phyloP scores from a whole-genome alignment of 2,888 invertebrate genomes.

The Atethmia centrago region DNA sequence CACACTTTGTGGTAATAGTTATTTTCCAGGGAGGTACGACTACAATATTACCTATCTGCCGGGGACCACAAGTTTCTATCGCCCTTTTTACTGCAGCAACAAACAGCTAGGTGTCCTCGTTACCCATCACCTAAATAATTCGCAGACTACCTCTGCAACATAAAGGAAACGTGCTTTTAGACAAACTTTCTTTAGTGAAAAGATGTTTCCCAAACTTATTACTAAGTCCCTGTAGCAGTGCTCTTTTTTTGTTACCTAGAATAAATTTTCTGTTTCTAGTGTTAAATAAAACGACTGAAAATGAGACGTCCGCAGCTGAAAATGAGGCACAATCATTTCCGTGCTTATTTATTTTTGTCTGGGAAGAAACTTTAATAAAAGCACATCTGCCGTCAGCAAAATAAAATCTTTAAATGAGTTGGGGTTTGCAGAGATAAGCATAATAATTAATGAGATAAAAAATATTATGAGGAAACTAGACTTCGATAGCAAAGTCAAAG shows the following conservation, averaged over 20 bases:
- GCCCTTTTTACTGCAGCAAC: conserved; percentile 30
- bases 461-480: conserved; percentile 28
- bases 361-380: conserved; percentile 49
- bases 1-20: conserved; percentile 57
- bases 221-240: conserved; percentile 51
- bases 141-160: conserved; percentile 10
- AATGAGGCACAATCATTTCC: conserved; percentile 30
- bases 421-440: conserved; percentile 18
- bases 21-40: conserved; percentile 41
- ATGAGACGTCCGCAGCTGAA: conserved; percentile 19
- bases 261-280: conserved; percentile 10
- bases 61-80: conserved; percentile 28
- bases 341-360: conserved; percentile 50
- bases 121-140: conserved; percentile 24
- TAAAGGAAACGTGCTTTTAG: conserved; percentile 36
- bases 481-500: conserved; percentile 13
- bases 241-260: conserved; percentile 34
- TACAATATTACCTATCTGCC: conserved; percentile 41
- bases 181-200: conserved; percentile 48
- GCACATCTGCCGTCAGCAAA: conserved; percentile 36
- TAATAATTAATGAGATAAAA: conserved; percentile 37
- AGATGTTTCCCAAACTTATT: conserved; percentile 59
- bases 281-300: conserved; percentile 45
- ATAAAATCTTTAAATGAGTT: conserved; percentile 31
- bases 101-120: conserved; percentile 21